phyloP scores from a whole-genome alignment of 2,797 vertebrate species.

The Garrulus glandarius region DNA sequence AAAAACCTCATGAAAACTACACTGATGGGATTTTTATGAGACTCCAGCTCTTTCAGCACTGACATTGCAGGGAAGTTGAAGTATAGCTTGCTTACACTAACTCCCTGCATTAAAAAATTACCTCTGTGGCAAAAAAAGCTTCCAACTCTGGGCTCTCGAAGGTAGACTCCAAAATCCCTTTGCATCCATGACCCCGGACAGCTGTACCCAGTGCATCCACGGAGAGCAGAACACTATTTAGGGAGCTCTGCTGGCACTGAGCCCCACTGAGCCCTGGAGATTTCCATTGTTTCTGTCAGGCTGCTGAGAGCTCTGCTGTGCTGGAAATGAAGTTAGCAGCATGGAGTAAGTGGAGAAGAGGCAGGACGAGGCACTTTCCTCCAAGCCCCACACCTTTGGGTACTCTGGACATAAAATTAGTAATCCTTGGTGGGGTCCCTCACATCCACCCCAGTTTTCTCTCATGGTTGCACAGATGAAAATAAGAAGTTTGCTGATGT shows the following conservation, averaged over 20 bases:
- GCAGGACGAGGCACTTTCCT: background rate
- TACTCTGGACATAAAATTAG: background rate
- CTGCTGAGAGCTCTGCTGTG: background rate
- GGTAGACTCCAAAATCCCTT: background rate
- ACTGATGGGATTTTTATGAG: background rate
- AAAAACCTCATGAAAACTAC: background rate
- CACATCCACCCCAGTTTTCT: background rate
- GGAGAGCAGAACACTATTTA: accelerated
- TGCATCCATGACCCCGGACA: background rate
- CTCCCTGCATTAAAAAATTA: background rate
- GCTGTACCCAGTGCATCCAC: background rate
- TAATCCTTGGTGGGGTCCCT: background rate
- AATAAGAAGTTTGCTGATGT: background rate
- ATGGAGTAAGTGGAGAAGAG: background rate
- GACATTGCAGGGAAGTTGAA: background rate
- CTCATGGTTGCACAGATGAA: background rate
- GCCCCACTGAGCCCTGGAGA: background rate
- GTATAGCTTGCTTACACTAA: background rate
- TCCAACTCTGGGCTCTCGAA: background rate
- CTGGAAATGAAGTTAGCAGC: background rate
- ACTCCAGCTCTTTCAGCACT: background rate
- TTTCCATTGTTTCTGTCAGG: background rate
- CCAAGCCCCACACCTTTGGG: accelerated
- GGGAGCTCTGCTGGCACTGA: background rate
- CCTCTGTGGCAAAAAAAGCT: background rate